A percentile compares a stretch with the other conserved stretches of the same genome.
These are phyloP conservation scores for Pterophyllum scalare DNA, from an alignment of 2,113 vertebrate genomes.

Conservation along the genomic window DNA sequence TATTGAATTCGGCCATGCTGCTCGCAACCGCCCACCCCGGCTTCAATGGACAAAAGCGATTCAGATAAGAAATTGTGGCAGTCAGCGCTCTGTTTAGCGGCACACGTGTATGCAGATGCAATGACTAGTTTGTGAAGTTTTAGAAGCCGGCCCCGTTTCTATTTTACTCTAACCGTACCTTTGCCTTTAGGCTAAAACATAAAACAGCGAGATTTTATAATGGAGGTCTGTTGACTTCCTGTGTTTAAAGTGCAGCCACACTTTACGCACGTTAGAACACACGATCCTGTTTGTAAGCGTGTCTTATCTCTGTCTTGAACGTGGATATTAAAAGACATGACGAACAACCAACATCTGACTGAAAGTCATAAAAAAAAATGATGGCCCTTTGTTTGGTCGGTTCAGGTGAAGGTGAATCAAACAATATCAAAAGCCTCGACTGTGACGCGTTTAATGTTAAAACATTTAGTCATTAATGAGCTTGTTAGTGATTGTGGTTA, in stretches of 20 bases:
- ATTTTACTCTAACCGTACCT: neutral
- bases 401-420: constrained; percentile 9
- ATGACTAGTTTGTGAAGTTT: neutral
- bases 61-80: neutral
- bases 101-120: neutral
- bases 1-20: neutral
- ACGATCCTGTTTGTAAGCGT: neutral
- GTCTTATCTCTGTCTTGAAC: neutral
- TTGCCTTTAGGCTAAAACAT: neutral
- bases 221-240: neutral
- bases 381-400: neutral
- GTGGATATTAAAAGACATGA: neutral
- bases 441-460: neutral
- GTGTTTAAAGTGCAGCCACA: neutral
- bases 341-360: neutral
- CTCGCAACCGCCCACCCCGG: constrained; percentile 25
- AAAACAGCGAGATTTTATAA: neutral
- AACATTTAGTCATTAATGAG: neutral
- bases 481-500: neutral
- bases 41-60: neutral
- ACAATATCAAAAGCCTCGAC: neutral
- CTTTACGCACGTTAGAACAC: neutral
- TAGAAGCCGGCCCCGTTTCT: fast-evolving
- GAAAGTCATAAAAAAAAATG: neutral
- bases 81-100: neutral